Percentiles rank a stretch among this genome's conserved stretches.
phyloP scores from a whole-genome alignment of 2,113 vertebrate species.

The Triplophysa rosa region DNA sequence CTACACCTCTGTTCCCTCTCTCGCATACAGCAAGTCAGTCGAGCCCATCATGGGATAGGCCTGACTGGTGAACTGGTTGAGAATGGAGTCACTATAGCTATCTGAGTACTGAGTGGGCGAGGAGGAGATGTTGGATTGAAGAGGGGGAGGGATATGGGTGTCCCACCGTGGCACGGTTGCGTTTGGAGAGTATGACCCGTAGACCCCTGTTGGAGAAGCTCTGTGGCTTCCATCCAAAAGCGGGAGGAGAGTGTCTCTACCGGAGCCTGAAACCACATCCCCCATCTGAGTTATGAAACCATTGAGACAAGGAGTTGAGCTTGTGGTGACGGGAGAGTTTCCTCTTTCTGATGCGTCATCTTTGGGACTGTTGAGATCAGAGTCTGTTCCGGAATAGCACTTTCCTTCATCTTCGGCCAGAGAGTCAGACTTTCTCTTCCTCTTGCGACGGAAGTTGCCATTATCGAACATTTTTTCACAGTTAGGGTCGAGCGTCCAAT shows the following conservation, averaged over 20 bases:
- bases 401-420: constrained; percentile 54
- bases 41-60: constrained; percentile 76
- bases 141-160: constrained; percentile 56
- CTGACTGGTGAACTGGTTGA: constrained; percentile 77
- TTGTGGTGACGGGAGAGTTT: constrained; percentile 61
- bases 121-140: constrained; percentile 59
- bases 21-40: constrained; percentile 66
- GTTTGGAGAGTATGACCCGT: constrained; percentile 74
- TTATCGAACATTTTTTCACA: constrained; percentile 98
- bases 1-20: constrained; percentile 83
- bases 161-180: constrained; percentile 74
- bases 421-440: constrained; percentile 86
- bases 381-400: constrained; percentile 66
- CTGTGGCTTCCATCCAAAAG: constrained; percentile 74
- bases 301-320: constrained; percentile 70
- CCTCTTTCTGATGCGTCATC: constrained; percentile 66
- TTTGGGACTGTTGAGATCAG: constrained; percentile 74
- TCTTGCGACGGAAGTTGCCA: constrained; percentile 92
- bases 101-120: constrained; percentile 67
- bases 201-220: constrained; percentile 70
- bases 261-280: constrained; percentile 71
- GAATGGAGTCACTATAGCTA: constrained; percentile 74
- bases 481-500: constrained; percentile 95
- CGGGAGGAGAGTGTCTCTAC: constrained; percentile 66
- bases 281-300: constrained; percentile 81